Conservation (phyloP, 2,113 vertebrate genomes). For the Circaetus cinerascens region DNA sequence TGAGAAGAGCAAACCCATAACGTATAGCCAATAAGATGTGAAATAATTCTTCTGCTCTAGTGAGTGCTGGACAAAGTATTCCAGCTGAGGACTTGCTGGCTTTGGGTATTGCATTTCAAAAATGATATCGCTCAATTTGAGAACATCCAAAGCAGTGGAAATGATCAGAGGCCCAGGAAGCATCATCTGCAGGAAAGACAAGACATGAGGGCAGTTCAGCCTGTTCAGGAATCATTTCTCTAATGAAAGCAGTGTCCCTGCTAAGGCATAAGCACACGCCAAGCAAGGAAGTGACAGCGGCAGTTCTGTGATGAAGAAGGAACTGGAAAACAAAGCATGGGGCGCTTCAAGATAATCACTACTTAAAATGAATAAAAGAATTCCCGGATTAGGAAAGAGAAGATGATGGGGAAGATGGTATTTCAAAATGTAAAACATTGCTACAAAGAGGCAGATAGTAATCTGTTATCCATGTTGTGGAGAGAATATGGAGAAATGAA, state of each 20-base stretch:
- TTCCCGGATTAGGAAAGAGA: not conserved
- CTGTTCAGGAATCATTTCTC: not conserved
- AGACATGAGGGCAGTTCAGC: not conserved
- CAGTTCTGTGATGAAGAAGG: not conserved
- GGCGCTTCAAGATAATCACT: not conserved
- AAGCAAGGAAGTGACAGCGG: not conserved
- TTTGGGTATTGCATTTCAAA: not conserved
- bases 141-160: not conserved
- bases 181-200: not conserved
- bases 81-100: conserved; percentile 2
- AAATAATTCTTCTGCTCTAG: conserved; percentile 25
- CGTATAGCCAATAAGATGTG: not conserved
- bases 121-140: not conserved
- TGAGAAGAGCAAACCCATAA: not conserved
- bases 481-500: not conserved
- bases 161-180: not conserved
- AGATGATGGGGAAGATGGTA: not conserved
- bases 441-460: not conserved
- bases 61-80: not conserved
- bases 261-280: not conserved
- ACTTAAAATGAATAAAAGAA: not conserved
- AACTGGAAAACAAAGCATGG: not conserved
- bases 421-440: not conserved
- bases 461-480: not conserved
- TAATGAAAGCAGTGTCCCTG: not conserved